These are phyloP conservation scores for Xyliphius kryptos DNA, from an alignment of 2,113 vertebrate species.

Conservation along the genomic window DNA sequence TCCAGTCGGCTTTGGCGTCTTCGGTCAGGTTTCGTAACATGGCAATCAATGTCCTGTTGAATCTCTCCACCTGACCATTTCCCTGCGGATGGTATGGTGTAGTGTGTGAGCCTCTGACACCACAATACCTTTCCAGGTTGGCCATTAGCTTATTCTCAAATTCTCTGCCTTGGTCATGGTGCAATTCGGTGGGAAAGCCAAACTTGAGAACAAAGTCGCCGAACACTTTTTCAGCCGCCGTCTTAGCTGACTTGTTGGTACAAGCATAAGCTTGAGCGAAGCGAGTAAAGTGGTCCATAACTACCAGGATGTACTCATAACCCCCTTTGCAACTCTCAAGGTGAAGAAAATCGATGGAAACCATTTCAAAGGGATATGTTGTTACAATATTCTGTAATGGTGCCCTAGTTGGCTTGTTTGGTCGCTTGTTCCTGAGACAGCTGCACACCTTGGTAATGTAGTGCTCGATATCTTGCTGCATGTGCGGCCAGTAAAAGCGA, in stretches of 20 bases:
- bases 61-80: constrained; percentile 10
- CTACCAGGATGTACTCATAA: constrained; percentile 8
- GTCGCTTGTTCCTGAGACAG: background rate
- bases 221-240: background rate
- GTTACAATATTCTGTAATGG: background rate
- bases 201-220: constrained; percentile 10
- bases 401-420: background rate
- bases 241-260: background rate
- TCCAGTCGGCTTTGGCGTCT: background rate
- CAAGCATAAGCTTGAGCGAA: constrained; percentile 1
- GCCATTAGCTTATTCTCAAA: background rate
- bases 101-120: background rate
- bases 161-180: constrained; percentile 6
- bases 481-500: constrained; percentile 11
- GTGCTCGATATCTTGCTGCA: background rate
- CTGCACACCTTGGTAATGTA: background rate
- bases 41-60: constrained; percentile 2
- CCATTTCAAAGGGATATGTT: constrained; percentile 19
- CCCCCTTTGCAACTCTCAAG: constrained; percentile 7
- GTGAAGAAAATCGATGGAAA: constrained; percentile 27
- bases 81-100: constrained; percentile 9
- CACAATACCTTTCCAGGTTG: background rate
- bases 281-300: background rate
- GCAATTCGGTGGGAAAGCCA: background rate
- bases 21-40: background rate